Evolutionary conservation across 2,888 invertebrate species (phyloP).

Genomic region (Agriotes lineatus): DNA sequence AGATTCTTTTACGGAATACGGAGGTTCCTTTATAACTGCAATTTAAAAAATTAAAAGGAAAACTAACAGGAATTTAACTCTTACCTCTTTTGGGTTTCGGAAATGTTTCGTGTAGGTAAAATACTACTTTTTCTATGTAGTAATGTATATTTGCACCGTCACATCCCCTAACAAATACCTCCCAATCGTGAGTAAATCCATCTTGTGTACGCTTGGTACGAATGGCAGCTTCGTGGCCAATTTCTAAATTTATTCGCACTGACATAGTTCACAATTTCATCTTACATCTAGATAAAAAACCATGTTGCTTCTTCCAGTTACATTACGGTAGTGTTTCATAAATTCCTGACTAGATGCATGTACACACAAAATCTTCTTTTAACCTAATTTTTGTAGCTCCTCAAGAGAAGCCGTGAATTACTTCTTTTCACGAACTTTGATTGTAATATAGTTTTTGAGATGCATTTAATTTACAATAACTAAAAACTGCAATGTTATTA

Average conservation of each 20-base stretch:
- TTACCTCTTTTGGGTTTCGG: slow-evolving; percentile 91
- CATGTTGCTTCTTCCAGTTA: background rate
- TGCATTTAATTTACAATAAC: slow-evolving; percentile 4
- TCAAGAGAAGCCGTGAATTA: background rate
- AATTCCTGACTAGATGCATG: background rate
- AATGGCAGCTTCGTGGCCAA: slow-evolving; percentile 90
- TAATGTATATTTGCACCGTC: slow-evolving; percentile 89
- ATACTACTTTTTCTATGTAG: slow-evolving; percentile 94
- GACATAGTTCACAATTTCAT: slow-evolving; percentile 64
- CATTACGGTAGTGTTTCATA: background rate
- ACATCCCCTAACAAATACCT: slow-evolving; percentile 90
- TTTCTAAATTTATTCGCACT: slow-evolving; percentile 87
- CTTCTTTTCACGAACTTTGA: background rate
- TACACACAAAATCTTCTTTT: slow-evolving; percentile 2
- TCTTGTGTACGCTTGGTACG: slow-evolving; percentile 86
- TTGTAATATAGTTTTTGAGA: background rate
- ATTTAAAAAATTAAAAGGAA: slow-evolving; percentile 51
- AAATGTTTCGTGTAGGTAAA: slow-evolving; percentile 92
- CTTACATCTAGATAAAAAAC: background rate
- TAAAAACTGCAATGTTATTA: background rate
- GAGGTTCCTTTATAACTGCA: slow-evolving; percentile 91
- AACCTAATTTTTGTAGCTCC: slow-evolving; percentile 12
- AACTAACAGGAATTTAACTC: slow-evolving; percentile 33
- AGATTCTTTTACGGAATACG: slow-evolving; percentile 90
- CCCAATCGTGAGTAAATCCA: slow-evolving; percentile 98